phyloP scores from a whole-genome alignment of 1,140 invertebrate species.

The Bombus confusus region DNA sequence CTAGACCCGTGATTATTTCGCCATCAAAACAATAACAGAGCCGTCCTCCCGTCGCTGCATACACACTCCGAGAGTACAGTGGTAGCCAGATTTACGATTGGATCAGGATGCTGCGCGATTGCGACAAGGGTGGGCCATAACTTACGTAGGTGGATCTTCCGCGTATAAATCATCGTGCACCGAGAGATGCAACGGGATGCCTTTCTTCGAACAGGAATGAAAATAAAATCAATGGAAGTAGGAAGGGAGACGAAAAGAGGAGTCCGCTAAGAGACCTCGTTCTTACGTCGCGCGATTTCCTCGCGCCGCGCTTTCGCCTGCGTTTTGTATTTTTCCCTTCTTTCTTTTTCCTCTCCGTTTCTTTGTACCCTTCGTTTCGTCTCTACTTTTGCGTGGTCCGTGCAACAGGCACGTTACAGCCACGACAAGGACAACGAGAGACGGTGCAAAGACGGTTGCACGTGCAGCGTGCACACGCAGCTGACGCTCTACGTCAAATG shows the following conservation, averaged over 20 bases:
- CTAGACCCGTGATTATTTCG: conserved; percentile 50
- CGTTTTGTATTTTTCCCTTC: neutral
- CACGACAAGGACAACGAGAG: conserved; percentile 44
- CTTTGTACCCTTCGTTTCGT: conserved; percentile 15
- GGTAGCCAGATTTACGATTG: conserved; percentile 61
- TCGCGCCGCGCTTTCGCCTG: neutral
- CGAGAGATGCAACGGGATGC: conserved; percentile 44
- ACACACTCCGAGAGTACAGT: neutral
- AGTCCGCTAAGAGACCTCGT: conserved; percentile 16
- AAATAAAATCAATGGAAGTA: conserved; percentile 33
- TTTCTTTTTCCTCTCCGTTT: neutral
- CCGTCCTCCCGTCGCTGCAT: conserved; percentile 17
- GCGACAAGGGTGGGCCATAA: conserved; percentile 51
- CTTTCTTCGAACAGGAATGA: conserved; percentile 48
- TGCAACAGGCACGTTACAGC: conserved; percentile 32
- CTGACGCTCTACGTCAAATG: conserved; percentile 79
- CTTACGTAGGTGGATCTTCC: conserved; percentile 55
- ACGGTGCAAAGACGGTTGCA: conserved; percentile 55
- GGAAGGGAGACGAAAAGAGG: neutral
- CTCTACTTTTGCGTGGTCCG: conserved; percentile 20
- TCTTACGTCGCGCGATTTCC: neutral
- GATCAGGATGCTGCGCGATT: conserved; percentile 53
- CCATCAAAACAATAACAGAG: conserved; percentile 62
- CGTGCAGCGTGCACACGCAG: conserved; percentile 68
- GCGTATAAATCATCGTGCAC: conserved; percentile 55